These are phyloP conservation scores for Seriola dumerili DNA, from an alignment of 2,113 vertebrate species.

Conservation along the genomic window DNA sequence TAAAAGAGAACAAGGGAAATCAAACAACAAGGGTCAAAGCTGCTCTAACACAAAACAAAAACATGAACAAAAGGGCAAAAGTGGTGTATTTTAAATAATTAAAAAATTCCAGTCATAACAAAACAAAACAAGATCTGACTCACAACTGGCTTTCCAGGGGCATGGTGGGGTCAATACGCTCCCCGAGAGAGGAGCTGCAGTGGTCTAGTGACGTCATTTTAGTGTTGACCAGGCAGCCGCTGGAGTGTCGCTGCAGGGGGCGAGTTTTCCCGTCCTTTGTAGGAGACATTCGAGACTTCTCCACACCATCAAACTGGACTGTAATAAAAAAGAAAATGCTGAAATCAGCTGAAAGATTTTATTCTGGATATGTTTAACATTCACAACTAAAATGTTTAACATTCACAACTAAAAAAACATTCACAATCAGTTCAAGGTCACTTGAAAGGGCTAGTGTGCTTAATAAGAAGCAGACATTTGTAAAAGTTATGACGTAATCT, in stretches of 20 bases:
- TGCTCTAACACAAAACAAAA: not conserved
- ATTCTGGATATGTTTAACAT: not conserved
- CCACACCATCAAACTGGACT: slow-evolving; percentile 92
- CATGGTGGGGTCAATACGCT: slow-evolving; percentile 93
- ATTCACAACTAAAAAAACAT: not conserved
- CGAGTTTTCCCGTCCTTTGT: slow-evolving; percentile 91
- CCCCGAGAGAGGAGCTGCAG: slow-evolving; percentile 87
- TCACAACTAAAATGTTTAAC: too few species aligned
- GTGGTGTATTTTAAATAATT: not conserved
- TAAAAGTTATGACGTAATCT: not conserved
- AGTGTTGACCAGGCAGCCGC: slow-evolving; percentile 89
- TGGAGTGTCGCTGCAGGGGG: slow-evolving; percentile 88
- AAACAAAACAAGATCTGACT: slow-evolving; percentile 76
- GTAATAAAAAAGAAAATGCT: slow-evolving; percentile 51
- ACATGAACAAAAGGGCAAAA: not conserved
- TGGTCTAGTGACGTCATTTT: slow-evolving; percentile 89
- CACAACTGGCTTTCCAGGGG: slow-evolving; percentile 97
- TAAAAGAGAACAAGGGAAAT: not conserved
- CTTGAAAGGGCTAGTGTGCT: slow-evolving; percentile 31
- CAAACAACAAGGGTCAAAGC: not conserved
- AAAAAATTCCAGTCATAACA: not conserved
- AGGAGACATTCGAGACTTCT: slow-evolving; percentile 90
- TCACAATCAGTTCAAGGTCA: slow-evolving; percentile 30
- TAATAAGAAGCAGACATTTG: slow-evolving; percentile 16
- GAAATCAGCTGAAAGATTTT: slow-evolving; percentile 9